Conservation (phyloP, 2,113 vertebrate species). For the Vidua macroura region DNA sequence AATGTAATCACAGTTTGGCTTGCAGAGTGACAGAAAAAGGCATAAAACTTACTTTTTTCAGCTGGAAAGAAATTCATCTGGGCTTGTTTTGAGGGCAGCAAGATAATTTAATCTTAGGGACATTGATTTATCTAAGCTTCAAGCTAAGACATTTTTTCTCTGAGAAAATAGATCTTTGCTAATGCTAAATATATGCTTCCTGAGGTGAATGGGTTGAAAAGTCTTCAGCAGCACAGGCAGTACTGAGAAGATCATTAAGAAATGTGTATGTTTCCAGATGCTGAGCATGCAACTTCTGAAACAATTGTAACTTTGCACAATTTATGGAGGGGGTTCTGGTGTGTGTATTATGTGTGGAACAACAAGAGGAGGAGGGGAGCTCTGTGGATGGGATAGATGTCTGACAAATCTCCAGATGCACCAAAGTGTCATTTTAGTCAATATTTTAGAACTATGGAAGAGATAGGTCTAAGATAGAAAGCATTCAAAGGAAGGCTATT, state of each 20-base stretch:
- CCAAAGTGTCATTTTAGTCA: not conserved
- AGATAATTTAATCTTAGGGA: not conserved
- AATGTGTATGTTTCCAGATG: not conserved
- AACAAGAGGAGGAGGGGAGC: not conserved
- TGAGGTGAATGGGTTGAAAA: not conserved
- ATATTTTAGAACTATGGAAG: not conserved
- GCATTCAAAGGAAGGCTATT: not conserved
- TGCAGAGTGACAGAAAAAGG: not conserved
- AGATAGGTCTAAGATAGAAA: not conserved
- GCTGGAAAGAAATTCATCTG: not conserved
- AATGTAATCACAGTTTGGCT: not conserved
- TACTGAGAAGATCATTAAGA: not conserved
- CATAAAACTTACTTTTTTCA: not conserved
- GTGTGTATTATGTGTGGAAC: not conserved
- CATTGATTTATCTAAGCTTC: constrained; percentile 18
- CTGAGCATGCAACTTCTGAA: not conserved
- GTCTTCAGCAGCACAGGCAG: not conserved
- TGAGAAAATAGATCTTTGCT: not conserved
- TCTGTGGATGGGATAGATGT: not conserved
- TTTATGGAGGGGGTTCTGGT: not conserved
- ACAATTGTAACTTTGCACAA: not conserved
- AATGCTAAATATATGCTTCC: not conserved
- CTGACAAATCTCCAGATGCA: not conserved
- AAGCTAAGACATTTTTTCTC: not conserved
- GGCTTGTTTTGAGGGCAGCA: not conserved